Evolutionary conservation across 2,113 vertebrate species (phyloP).

Genomic region (Montifringilla adamsi): DNA sequence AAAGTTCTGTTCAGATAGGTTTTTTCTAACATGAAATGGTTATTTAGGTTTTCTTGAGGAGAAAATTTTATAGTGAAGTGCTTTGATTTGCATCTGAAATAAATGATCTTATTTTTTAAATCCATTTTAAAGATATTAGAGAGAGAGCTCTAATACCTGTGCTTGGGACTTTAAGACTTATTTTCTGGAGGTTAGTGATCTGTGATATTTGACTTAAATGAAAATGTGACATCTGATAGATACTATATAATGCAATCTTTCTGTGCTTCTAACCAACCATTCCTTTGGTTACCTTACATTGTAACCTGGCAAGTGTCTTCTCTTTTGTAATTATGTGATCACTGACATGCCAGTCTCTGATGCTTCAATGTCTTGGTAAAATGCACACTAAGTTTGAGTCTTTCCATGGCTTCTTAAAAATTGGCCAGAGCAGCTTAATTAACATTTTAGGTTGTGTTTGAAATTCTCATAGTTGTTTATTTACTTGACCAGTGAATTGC

Average conservation of each 20-base stretch:
- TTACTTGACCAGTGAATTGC: not conserved
- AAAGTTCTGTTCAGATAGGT: not conserved
- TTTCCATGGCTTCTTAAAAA: not conserved
- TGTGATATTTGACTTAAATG: not conserved
- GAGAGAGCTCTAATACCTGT: not conserved
- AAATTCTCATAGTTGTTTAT: not conserved
- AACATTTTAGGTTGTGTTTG: not conserved
- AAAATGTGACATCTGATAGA: not conserved
- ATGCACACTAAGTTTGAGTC: not conserved
- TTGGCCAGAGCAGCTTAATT: not conserved
- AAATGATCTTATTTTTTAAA: not conserved
- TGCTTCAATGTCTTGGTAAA: not conserved
- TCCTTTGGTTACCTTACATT: not conserved
- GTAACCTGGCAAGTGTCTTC: not conserved
- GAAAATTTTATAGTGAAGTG: not conserved
- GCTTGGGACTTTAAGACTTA: not conserved
- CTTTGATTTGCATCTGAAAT: not conserved
- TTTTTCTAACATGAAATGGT: rapidly evolving
- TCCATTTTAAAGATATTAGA: not conserved
- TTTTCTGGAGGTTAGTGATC: not conserved
- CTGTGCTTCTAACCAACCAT: not conserved
- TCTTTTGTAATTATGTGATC: not conserved
- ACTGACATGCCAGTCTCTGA: not conserved
- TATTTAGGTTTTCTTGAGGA: not conserved
- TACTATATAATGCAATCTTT: not conserved